These are phyloP conservation scores for Vollenhovia emeryi DNA, from an alignment of 1,140 invertebrate genomes.

Conservation along the genomic window DNA sequence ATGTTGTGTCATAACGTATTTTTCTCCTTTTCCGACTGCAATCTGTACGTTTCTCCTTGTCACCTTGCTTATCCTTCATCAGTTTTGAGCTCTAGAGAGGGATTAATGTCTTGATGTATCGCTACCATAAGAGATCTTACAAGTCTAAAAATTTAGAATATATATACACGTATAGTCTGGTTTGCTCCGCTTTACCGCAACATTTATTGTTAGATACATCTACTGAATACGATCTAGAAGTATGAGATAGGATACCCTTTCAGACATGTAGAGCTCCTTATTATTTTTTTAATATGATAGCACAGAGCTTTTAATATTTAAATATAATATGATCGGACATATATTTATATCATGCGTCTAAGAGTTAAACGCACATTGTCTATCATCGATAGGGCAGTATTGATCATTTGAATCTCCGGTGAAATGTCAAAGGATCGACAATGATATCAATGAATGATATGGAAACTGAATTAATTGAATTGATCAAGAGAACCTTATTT, in stretches of 20 bases:
- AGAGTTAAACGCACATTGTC: neutral
- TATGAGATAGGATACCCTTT: neutral
- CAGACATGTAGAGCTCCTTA: neutral
- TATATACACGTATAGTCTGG: neutral
- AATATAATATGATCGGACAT: neutral
- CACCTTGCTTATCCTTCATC: neutral
- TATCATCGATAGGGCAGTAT: neutral
- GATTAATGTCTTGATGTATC: neutral
- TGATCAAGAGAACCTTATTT: neutral
- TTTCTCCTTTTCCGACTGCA: neutral
- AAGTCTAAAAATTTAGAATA: neutral
- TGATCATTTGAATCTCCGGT: neutral
- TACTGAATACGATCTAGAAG: neutral
- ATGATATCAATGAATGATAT: neutral
- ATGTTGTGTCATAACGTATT: too few species aligned
- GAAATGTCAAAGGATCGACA: conserved; percentile 23
- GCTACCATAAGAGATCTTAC: neutral
- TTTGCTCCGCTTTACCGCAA: neutral
- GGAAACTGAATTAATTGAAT: neutral
- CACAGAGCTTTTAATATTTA: neutral
- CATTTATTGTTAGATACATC: neutral
- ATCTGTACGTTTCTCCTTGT: neutral
- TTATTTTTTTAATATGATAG: too few species aligned
- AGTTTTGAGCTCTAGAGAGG: too few species aligned
- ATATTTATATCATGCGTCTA: neutral